These are phyloP conservation scores for Hycleus cichorii DNA, from an alignment of 1,140 invertebrate species.

Conservation along the genomic window DNA sequence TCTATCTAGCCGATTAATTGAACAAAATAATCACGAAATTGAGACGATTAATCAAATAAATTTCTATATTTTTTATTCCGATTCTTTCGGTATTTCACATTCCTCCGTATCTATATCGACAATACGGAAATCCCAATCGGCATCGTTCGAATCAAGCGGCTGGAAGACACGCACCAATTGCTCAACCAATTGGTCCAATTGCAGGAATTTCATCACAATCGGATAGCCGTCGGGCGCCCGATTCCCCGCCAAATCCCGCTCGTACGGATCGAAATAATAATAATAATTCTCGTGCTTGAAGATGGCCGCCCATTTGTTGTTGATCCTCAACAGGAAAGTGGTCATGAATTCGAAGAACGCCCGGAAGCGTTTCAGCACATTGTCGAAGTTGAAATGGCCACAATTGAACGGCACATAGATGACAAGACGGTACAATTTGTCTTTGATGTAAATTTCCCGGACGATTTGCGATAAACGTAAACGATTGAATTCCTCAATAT, in stretches of 20 bases:
- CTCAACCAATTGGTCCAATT: too few species aligned
- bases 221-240: background rate
- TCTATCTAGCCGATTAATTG: too few species aligned
- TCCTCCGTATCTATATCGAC: too few species aligned
- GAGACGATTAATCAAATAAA: too few species aligned
- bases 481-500: too few species aligned
- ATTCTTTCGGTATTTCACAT: too few species aligned
- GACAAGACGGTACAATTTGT: slow-evolving; percentile 7
- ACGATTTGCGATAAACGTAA: slow-evolving; percentile 3
- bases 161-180: too few species aligned
- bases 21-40: too few species aligned
- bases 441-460: slow-evolving; percentile 4
- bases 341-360: slow-evolving; percentile 22
- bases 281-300: slow-evolving; percentile 21
- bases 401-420: slow-evolving; percentile 19
- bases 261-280: slow-evolving; percentile 29
- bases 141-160: too few species aligned
- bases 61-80: too few species aligned
- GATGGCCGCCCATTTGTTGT: slow-evolving; percentile 12
- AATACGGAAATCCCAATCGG: too few species aligned
- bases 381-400: slow-evolving; percentile 6
- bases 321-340: slow-evolving; percentile 16
- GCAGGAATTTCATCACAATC: background rate
- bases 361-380: slow-evolving; percentile 5
- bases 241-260: slow-evolving; percentile 11